Conservation (phyloP, 23 tunicate genomes). For the Aplidium turbinatum region DNA sequence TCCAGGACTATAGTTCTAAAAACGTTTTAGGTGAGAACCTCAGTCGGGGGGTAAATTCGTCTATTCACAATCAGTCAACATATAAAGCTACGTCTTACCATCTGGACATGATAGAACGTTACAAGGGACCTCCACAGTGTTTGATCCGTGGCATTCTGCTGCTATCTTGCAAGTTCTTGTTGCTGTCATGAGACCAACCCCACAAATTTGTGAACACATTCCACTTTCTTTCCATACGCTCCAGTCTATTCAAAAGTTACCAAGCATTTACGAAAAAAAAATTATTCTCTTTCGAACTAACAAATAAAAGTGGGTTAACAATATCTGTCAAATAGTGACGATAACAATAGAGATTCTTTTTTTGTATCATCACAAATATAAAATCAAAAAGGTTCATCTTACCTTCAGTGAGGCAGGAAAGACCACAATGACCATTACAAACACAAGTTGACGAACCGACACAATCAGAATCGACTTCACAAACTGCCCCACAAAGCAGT, state of each 20-base stretch:
- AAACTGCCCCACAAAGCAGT: not conserved
- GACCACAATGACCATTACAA: constrained; percentile 19
- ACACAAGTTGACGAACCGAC: not conserved
- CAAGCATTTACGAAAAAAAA: too few species aligned
- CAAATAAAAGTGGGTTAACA: too few species aligned
- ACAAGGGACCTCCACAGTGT: not conserved
- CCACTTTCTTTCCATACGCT: not conserved
- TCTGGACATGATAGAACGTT: constrained; percentile 16
- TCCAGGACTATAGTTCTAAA: too few species aligned
- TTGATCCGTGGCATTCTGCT: constrained; percentile 2
- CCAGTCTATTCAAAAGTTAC: constrained; percentile 10
- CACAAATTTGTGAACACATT: constrained; percentile 6
- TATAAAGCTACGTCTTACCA: constrained; percentile 18
- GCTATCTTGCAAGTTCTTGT: not conserved
- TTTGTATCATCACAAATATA: not conserved
- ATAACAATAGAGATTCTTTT: not conserved
- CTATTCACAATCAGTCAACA: too few species aligned
- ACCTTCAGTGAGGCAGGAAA: constrained; percentile 12
- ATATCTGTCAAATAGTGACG: too few species aligned
- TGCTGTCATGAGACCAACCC: not conserved
- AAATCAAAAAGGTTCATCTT: not conserved
- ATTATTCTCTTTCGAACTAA: too few species aligned
- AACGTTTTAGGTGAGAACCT: too few species aligned
- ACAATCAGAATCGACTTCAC: constrained; percentile 1
- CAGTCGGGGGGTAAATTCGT: too few species aligned